Base-by-base conservation (phyloP, 1,140 invertebrate species). In the Drosophila novamexicana region DNA sequence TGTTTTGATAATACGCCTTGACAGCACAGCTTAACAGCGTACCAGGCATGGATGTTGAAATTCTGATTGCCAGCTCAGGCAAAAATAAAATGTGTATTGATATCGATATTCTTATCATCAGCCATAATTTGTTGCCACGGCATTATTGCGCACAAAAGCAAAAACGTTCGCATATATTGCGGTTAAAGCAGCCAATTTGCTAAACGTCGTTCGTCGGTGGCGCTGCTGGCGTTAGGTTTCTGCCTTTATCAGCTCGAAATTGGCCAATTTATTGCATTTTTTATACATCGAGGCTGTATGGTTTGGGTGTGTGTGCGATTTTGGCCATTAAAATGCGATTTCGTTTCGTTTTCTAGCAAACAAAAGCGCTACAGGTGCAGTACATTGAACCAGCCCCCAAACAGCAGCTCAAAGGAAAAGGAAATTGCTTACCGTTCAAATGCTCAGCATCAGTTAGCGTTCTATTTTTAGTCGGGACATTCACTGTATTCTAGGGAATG, bases 381-480 rank as follows among this genome's bases (percentile, higher is more conserved):
- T 76, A 61, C 68, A 42, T 76, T 88, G 83, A 53, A 63, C 45
- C 56, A 59, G 59, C 36, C 50, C 16, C 53, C 12, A 10, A 52
- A 18, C 10, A 12, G 16, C 10, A 62, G 59, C 52, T 79, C 53
- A 79, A 79, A 81, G 64, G 47, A 82, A 81, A 81, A 76, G 75
- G 79, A 86, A 88, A 88, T 86, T 79, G 61, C 75, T 72, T 78
- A 52, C 65, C 71, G 58, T 71, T 45, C 64, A 53, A 40, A 65
- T 52, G 42, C 29, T 75, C 64, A 79, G 73, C 64, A 73, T 74
- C 78, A 77, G 68, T 53, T 69, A 52, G 18, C 9, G 12, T 42
- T 68, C 62, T 62, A 69, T 77, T 77, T 85, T 65, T 59, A 75
- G 39, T 57, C n/a, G 49, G 56, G 70, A 50, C 72, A 62, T 59